Evolutionary conservation across 2,888 invertebrate species (phyloP), one percentile per base, ranked within the genome.

Genomic region (Amaurobius ferox): DNA sequence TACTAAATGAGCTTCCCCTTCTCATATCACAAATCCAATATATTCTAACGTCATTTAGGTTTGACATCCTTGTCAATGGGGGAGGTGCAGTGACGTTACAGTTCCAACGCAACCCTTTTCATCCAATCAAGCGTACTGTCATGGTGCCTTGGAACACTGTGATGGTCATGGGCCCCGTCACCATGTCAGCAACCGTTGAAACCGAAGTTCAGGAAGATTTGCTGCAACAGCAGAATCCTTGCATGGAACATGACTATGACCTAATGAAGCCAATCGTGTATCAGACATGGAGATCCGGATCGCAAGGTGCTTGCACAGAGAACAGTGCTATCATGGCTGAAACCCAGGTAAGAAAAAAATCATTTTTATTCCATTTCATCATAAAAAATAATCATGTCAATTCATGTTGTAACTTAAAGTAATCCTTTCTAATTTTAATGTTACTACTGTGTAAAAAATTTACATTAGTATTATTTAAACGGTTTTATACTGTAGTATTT

Each of bases 51-150:
- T 35, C 35, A 35, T 9, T 23, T 88, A 93, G 92, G 88, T 99
- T 99, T 93, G 99, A 99, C 92, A 94, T 99, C 72, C 94, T 99
- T 90, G 98, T 99, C 19, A 99, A 99, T 92, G 99, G 99, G n/a
- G 99, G 99, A 0, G 98, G 98, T 0, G 97, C 98, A 0, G 97
- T 99, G 1, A 97, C 96, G 0, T 92, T 99, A 72, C 96, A 97
- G 91, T 98, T 99, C 91, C 97, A 98, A 81, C 93, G 97, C 86
- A 95, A 96, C 61, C 97, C 97, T 0, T 97, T 97, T 92, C 94
- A 96, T 88, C 95, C 97, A 0, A 96, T 96, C 89, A 95, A 95
- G 64, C 94, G 96, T 90, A 97, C 97, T 86, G 95, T 97, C 26
- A 96, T 95, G 91, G 97, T 98, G 30, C 98, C 98, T 11, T 98